Percentiles rank a stretch among this genome's conserved stretches.
These are phyloP conservation scores for Tretioscincus oriximinensis DNA, from an alignment of 2,113 vertebrate species.

Conservation along the genomic window DNA sequence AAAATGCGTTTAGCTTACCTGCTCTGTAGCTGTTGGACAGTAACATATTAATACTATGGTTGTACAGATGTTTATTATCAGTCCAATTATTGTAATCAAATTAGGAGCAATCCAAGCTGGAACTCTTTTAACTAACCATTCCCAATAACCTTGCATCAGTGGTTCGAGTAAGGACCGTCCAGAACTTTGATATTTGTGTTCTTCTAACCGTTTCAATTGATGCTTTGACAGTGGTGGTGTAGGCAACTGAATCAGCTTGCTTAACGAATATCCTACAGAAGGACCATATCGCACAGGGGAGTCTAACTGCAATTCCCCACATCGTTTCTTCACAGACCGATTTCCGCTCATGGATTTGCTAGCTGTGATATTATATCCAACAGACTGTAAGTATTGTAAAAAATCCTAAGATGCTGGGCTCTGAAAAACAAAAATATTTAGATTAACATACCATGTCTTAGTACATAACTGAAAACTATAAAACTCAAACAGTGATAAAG, in stretches of 20 bases:
- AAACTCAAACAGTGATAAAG: neutral
- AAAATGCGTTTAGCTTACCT: slow-evolving; percentile 74
- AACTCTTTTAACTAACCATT: slow-evolving; percentile 90
- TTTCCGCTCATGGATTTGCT: slow-evolving; percentile 76
- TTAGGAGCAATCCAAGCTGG: slow-evolving; percentile 97
- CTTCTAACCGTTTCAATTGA: slow-evolving; percentile 95
- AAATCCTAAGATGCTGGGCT: slow-evolving; percentile 56
- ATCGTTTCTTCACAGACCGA: slow-evolving; percentile 69
- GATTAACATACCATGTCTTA: neutral
- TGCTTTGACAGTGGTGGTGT: slow-evolving; percentile 88
- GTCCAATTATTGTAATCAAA: slow-evolving; percentile 93
- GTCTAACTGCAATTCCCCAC: slow-evolving; percentile 72
- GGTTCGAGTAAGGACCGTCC: slow-evolving; percentile 95
- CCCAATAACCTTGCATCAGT: slow-evolving; percentile 96
- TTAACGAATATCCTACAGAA: slow-evolving; percentile 69
- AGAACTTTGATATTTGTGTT: slow-evolving; percentile 93
- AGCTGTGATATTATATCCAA: slow-evolving; percentile 18
- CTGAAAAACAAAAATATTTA: slow-evolving; percentile 24
- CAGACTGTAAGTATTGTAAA: slow-evolving; percentile 43
- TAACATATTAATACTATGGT: slow-evolving; percentile 92
- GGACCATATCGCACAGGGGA: slow-evolving; percentile 63
- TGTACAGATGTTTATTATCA: slow-evolving; percentile 93
- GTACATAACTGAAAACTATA: neutral
- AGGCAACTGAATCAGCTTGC: slow-evolving; percentile 87
- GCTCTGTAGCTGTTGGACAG: slow-evolving; percentile 95